These are phyloP conservation scores for Rhamphomyia laevipes DNA, from an alignment of 2,888 invertebrate genomes.

Conservation along the genomic window DNA sequence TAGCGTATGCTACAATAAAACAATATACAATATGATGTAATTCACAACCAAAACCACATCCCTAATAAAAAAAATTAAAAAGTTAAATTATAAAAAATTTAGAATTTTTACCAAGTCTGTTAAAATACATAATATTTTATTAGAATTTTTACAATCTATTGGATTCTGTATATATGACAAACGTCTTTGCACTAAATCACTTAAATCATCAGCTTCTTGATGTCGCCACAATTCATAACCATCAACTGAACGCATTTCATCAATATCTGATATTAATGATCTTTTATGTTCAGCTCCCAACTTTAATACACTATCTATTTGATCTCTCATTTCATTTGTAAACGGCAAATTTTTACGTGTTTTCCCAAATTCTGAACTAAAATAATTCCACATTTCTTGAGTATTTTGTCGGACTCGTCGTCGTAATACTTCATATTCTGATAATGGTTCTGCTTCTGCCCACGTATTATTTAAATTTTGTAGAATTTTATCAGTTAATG, in stretches of 20 bases:
- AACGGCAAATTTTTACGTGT: conserved; percentile 43
- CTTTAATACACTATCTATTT: conserved; percentile 52
- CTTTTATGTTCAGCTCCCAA: conserved; percentile 67
- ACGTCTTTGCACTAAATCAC: conserved; percentile 71
- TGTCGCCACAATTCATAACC: conserved; percentile 76
- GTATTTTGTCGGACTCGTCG: conserved; percentile 65
- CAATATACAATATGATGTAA: conserved; percentile 96
- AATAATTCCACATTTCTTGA: conserved; percentile 77
- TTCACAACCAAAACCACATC: conserved; percentile 98
- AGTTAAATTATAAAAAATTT: too few relatives aligned
- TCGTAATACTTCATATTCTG: conserved; percentile 66
- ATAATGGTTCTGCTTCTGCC: conserved; percentile 43
- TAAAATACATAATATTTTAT: conserved; percentile 85
- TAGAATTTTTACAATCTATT: conserved; percentile 70
- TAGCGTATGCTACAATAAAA: conserved; percentile 90
- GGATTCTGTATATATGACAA: conserved; percentile 81
- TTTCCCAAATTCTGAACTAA: conserved; percentile 59
- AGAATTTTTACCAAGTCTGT: conserved; percentile 84
- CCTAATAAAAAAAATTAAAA: conserved; percentile 40
- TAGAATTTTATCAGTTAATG: conserved; percentile 16
- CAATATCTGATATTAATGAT: conserved; percentile 59
- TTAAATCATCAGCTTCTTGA: conserved; percentile 65
- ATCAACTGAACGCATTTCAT: conserved; percentile 56
- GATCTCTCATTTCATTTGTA: conserved; percentile 45
- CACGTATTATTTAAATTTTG: conserved; percentile 13